phyloP scores from a whole-genome alignment of 2,113 vertebrate genomes.

The Corapipo altera region DNA sequence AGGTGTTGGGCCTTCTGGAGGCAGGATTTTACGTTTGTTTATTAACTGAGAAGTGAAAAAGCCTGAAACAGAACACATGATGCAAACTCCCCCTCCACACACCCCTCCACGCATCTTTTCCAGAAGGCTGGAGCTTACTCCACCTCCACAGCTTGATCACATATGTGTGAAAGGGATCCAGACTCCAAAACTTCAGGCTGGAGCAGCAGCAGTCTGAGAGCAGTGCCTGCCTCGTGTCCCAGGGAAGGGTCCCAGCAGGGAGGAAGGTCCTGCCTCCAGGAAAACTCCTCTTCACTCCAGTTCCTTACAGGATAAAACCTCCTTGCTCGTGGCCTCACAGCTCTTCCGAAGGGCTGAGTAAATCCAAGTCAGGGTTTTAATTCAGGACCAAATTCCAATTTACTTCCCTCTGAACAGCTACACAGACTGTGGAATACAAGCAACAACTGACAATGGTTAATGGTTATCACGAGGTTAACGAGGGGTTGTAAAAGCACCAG shows the following conservation, averaged over 20 bases:
- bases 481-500: neutral
- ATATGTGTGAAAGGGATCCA: neutral
- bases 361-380: neutral
- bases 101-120: neutral
- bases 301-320: neutral
- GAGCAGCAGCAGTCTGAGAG: neutral
- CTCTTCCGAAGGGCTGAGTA: neutral
- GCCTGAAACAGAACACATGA: neutral
- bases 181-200: neutral
- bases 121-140: neutral
- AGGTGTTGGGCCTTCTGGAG: neutral
- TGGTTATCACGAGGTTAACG: neutral
- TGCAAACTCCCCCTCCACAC: neutral
- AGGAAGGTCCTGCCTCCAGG: neutral
- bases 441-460: neutral
- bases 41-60: neutral
- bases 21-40: neutral
- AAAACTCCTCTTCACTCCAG: neutral
- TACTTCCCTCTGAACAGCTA: neutral
- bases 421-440: neutral
- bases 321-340: fast-evolving
- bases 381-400: neutral
- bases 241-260: neutral
- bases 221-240: neutral
- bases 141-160: conserved; percentile 37